These are phyloP conservation scores for Henicopernis longicauda DNA, from an alignment of 2,113 vertebrate genomes.

Conservation along the genomic window DNA sequence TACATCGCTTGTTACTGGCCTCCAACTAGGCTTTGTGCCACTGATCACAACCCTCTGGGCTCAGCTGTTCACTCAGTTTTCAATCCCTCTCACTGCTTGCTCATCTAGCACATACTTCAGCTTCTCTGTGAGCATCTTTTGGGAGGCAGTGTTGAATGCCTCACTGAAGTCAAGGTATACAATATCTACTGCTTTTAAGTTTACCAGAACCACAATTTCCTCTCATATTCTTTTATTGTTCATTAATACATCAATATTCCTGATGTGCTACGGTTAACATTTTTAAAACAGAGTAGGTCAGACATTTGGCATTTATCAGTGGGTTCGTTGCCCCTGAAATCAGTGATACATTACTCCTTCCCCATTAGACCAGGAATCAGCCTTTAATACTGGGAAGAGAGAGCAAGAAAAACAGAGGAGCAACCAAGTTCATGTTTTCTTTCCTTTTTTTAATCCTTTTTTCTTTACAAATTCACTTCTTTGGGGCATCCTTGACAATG, in stretches of 20 bases:
- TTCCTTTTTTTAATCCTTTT: neutral
- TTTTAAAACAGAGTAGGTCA: neutral
- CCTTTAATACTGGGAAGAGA: neutral
- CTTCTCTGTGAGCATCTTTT: neutral
- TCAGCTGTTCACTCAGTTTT: neutral
- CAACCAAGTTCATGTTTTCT: neutral
- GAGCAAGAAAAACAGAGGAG: neutral
- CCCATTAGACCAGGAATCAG: neutral
- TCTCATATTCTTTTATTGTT: neutral
- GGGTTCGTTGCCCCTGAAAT: neutral
- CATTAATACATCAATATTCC: neutral
- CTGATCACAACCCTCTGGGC: neutral
- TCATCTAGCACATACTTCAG: neutral
- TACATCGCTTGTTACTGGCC: neutral
- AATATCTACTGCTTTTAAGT: neutral
- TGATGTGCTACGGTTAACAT: neutral
- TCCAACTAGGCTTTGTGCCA: neutral
- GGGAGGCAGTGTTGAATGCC: neutral
- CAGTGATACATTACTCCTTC: neutral
- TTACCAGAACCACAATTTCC: neutral
- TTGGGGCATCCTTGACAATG: neutral
- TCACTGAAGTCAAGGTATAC: neutral
- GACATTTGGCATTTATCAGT: neutral
- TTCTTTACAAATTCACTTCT: neutral
- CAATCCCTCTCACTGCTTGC: neutral